phyloP scores from a whole-genome alignment of 1,140 invertebrate species.

The Pachyrhynchus sulphureomaculatus region DNA sequence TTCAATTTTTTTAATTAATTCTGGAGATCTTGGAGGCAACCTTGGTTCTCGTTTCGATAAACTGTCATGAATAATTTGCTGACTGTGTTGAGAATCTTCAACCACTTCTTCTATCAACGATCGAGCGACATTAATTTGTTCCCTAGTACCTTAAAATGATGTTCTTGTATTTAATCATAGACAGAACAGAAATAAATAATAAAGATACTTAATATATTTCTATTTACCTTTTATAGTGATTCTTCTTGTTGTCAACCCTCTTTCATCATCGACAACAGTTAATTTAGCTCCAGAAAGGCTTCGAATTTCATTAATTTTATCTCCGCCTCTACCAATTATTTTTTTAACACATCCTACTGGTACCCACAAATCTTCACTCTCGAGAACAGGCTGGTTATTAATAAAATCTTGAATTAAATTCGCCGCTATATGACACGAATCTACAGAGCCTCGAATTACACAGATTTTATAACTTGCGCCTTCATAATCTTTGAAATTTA shows the following conservation, averaged over 20 bases:
- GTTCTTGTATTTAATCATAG: not conserved
- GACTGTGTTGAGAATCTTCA: slow-evolving; percentile 55
- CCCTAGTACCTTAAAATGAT: slow-evolving; percentile 49
- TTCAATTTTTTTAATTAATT: slow-evolving; percentile 36
- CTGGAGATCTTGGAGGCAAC: slow-evolving; percentile 48
- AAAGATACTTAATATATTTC: no score
- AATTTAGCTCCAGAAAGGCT: slow-evolving; percentile 65
- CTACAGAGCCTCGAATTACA: slow-evolving; percentile 63
- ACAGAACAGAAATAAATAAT: no score
- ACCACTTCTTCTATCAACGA: slow-evolving; percentile 63
- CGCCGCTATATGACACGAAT: slow-evolving; percentile 67
- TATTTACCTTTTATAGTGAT: slow-evolving; percentile 51
- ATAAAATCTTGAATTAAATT: slow-evolving; percentile 71
- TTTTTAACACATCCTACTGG: slow-evolving; percentile 63
- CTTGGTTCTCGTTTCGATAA: slow-evolving; percentile 56
- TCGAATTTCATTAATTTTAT: slow-evolving; percentile 69
- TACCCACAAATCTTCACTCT: slow-evolving; percentile 64
- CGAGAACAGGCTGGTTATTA: slow-evolving; percentile 64
- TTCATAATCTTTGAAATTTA: slow-evolving; percentile 63
- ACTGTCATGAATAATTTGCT: slow-evolving; percentile 54
- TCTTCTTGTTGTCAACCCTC: slow-evolving; percentile 29
- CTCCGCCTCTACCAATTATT: slow-evolving; percentile 71
- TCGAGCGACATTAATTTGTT: slow-evolving; percentile 59
- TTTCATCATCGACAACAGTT: slow-evolving; percentile 51
- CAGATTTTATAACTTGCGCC: slow-evolving; percentile 60